Evolutionary conservation across 2,113 vertebrate genomes (phyloP).

Genomic region (Petrocephalus zakoni): DNA sequence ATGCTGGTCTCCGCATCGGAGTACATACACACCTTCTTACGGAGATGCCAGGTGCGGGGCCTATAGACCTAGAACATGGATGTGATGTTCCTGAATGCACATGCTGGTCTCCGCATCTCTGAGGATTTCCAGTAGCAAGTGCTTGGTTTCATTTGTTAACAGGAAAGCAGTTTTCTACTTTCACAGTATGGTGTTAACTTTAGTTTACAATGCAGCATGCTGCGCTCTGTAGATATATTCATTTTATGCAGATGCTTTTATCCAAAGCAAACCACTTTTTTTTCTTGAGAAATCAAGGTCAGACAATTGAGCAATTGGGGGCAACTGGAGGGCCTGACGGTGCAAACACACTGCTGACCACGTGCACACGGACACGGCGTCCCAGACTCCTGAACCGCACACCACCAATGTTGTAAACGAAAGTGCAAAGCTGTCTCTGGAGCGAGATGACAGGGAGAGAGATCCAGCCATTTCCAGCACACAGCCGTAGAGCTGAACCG

Average conservation of each 20-base stretch:
- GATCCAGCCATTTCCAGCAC: background rate
- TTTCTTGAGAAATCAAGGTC: no score
- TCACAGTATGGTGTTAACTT: background rate
- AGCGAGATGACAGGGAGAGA: background rate
- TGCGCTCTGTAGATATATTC: no score
- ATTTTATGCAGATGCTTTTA: no score
- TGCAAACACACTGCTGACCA: background rate
- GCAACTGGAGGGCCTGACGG: background rate
- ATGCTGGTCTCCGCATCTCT: background rate
- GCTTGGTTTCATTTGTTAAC: background rate
- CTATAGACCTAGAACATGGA: no score
- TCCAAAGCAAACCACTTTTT: no score
- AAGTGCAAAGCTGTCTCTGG: background rate
- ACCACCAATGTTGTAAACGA: background rate
- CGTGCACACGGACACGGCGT: background rate
- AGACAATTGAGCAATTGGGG: no score
- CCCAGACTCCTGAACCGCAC: background rate
- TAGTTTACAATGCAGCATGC: background rate
- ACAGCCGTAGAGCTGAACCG: rapidly evolving
- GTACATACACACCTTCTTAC: no score
- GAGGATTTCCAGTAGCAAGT: background rate
- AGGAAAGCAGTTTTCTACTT: background rate
- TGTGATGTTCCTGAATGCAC: no score
- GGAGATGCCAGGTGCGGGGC: background rate
- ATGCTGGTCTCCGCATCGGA: no score